phyloP scores from a whole-genome alignment of 2,888 invertebrate genomes.

The Antitype chi region DNA sequence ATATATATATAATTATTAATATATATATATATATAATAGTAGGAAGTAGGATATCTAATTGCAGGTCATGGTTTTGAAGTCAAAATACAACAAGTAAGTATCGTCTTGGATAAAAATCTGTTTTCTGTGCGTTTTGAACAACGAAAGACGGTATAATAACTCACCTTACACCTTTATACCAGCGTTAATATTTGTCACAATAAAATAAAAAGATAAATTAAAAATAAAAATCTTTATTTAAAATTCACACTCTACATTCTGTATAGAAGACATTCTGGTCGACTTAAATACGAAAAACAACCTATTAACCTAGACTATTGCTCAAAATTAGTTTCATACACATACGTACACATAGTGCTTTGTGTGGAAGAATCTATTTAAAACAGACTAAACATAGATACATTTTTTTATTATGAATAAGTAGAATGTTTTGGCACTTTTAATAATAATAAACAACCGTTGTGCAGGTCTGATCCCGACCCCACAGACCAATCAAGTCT shows the following conservation, averaged over 20 bases:
- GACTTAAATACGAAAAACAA: conserved; percentile 82
- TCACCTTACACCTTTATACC: neutral
- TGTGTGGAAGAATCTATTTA: conserved; percentile 39
- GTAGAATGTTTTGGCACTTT: neutral
- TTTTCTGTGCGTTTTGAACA: neutral
- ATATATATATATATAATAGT: no score
- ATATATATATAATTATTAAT: no score
- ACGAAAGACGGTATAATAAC: neutral
- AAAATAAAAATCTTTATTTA: conserved; percentile 89
- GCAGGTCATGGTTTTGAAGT: conserved; percentile 4
- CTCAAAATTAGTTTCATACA: conserved; percentile 77
- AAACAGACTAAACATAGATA: neutral
- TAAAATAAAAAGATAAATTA: conserved; percentile 65
- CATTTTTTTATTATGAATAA: neutral
- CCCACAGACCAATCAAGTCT: no score
- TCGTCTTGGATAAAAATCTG: no score
- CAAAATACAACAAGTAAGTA: neutral
- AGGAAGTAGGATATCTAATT: neutral
- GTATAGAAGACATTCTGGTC: conserved; percentile 82
- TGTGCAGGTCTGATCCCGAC: neutral
- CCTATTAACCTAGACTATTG: conserved; percentile 75
- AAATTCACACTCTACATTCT: conserved; percentile 86
- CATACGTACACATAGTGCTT: conserved; percentile 48
- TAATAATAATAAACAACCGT: neutral
- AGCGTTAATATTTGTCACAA: neutral